Evolutionary conservation across 2,113 vertebrate species (phyloP), one percentile per base, ranked within the genome.

Genomic region (Alethe diademata): DNA sequence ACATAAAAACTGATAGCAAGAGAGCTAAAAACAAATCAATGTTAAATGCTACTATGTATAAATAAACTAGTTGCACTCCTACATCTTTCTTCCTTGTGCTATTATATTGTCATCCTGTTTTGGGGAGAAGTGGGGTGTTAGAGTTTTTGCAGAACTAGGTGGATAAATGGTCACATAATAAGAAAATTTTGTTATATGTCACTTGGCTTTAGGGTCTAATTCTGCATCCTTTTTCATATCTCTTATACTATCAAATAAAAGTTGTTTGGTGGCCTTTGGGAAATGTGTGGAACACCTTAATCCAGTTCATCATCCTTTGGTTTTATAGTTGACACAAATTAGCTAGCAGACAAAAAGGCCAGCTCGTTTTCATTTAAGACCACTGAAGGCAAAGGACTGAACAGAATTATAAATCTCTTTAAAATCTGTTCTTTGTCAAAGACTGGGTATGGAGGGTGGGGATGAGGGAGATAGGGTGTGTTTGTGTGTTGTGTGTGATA

Each of bases 381-480:
- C 38, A 62, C 18, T 47, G 23, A 93, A 78, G 28, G 58, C 16
- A 54, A 86, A 86, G 42, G 18, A 61, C 26, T 54, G 40, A 65
- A 45, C 7, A 69, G 45, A 85, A 60, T 28, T 29, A 89, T 19
- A 81, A 60, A 35, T 16, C 7, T 29, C 25, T 86, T 66, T 47
- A 58, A 79, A 88, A 88, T 65, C 17, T 48, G 3, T 33, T 76
- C 24, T 90, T 88, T 62, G 18, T 17, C 22, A 80, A 73, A 58
- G 29, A 56, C 14, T 10, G 12, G 11, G 10, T 4, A 14, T 12
- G 9, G 6, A 28, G 11, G 9, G 14, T 2, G 2, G 28, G 6
- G 7, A 5, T 56, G n/a, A 84, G 12, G 12, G 42, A 65, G 42
- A 35, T 2, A 4, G 10, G 11, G 8, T 45, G 26, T 13, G 22